These are phyloP conservation scores for Rallus crepitans DNA, from an alignment of 2,797 vertebrate species.

Conservation along the genomic window DNA sequence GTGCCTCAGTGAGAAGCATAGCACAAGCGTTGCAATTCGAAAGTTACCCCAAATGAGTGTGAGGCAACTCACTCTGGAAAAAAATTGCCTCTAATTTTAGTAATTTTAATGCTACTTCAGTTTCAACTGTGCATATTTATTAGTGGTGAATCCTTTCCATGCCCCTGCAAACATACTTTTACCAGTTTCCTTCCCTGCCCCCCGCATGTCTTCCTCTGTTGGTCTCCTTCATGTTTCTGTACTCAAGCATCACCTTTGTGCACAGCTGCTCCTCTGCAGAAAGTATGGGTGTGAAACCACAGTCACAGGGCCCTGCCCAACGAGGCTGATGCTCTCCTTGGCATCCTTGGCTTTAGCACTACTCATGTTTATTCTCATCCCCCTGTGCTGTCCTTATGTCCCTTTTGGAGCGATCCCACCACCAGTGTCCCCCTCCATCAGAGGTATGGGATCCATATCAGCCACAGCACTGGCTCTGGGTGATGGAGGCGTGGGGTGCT, in stretches of 20 bases:
- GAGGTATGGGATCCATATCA: neutral
- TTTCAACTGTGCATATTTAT: neutral
- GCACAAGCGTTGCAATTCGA: neutral
- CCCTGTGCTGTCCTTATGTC: neutral
- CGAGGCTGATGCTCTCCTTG: neutral
- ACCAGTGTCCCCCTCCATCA: neutral
- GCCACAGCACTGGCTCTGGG: fast-evolving
- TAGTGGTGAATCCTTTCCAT: neutral
- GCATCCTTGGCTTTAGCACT: neutral
- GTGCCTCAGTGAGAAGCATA: neutral
- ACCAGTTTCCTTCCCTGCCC: neutral
- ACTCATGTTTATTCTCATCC: neutral
- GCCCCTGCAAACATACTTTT: neutral
- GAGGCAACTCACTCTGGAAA: neutral
- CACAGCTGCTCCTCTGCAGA: neutral
- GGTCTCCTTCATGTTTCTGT: neutral
- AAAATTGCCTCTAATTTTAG: neutral
- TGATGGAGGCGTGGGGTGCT: neutral
- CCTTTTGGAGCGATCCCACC: neutral
- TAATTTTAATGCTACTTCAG: neutral
- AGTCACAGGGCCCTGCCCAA: neutral
- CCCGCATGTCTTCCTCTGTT: too few relatives aligned
- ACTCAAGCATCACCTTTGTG: neutral
- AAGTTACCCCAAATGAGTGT: neutral
- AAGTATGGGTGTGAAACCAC: neutral